These are phyloP conservation scores for Macrobrachium nipponense DNA, from an alignment of 1,140 invertebrate species.

Conservation along the genomic window DNA sequence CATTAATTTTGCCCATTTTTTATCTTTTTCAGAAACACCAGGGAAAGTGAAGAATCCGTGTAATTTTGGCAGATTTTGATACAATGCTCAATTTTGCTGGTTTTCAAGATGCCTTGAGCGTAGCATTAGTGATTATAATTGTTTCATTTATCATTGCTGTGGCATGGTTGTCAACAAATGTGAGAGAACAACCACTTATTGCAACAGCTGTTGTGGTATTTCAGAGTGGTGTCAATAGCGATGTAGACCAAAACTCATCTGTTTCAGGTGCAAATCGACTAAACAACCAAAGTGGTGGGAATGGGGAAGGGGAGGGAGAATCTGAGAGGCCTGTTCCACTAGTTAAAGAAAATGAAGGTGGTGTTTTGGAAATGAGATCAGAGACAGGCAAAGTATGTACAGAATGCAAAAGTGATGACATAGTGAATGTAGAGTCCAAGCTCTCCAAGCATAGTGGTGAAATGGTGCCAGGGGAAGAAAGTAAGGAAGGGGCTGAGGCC, in stretches of 20 bases:
- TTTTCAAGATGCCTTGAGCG: slow-evolving; percentile 41
- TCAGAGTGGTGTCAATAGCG: slow-evolving; percentile 24
- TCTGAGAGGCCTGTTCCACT: neutral
- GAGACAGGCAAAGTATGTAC: too few relatives aligned
- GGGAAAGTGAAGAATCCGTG: too few relatives aligned
- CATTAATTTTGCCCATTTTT: too few relatives aligned
- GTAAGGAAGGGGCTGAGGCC: neutral
- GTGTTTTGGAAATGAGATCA: neutral
- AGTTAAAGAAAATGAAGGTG: slow-evolving; percentile 28
- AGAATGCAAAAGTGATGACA: too few relatives aligned
- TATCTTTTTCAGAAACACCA: too few relatives aligned
- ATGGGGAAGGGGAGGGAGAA: slow-evolving; percentile 10
- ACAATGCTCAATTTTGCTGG: slow-evolving; percentile 55
- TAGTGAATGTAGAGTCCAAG: too few relatives aligned
- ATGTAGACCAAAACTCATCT: neutral
- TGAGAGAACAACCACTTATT: slow-evolving; percentile 45
- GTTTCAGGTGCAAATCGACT: neutral
- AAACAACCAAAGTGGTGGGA: slow-evolving; percentile 32
- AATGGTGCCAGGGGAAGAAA: neutral
- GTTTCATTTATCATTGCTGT: slow-evolving; percentile 39
- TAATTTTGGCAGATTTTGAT: neutral
- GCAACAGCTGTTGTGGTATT: slow-evolving; percentile 48
- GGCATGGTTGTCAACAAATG: slow-evolving; percentile 52
- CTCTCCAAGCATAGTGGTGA: neutral
- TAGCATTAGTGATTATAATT: slow-evolving; percentile 26